Percentiles rank a stretch among this genome's conserved stretches.
Evolutionary conservation across 2,888 invertebrate genomes (phyloP).

Genomic region (Lymantria dispar): DNA sequence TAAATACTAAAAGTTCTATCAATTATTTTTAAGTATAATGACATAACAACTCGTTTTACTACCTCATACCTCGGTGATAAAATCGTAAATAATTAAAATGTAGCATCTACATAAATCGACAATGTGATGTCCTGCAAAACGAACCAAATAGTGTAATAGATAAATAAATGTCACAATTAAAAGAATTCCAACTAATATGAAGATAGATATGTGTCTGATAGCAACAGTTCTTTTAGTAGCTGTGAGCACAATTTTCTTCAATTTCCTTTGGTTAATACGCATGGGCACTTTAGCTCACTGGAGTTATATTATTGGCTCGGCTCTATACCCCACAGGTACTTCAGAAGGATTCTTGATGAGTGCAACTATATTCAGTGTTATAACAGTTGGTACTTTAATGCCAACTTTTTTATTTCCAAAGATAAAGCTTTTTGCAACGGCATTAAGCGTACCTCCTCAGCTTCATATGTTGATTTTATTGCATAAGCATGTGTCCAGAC

Average conservation of each 20-base stretch:
- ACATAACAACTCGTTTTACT: too few species aligned
- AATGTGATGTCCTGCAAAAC: too few species aligned
- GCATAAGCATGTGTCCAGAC: constrained; percentile 33
- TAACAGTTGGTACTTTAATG: constrained; percentile 41
- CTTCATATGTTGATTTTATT: constrained; percentile 54
- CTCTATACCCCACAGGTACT: constrained; percentile 38
- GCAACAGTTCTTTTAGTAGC: constrained; percentile 29
- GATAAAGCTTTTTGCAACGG: constrained; percentile 43
- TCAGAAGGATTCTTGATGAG: constrained; percentile 35
- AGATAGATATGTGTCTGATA: constrained; percentile 35
- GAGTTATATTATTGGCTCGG: constrained; percentile 53
- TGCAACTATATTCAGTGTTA: constrained; percentile 40
- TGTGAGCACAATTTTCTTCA: constrained; percentile 32
- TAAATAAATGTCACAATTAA: not conserved
- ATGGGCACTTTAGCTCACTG: constrained; percentile 54
- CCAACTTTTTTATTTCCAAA: constrained; percentile 48
- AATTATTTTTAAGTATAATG: too few species aligned
- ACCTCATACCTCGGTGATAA: too few species aligned
- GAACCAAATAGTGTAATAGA: too few species aligned
- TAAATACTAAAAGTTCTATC: too few species aligned
- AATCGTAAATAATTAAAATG: too few species aligned
- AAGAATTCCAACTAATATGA: not conserved
- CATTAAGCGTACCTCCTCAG: constrained; percentile 54
- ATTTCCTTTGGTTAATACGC: constrained; percentile 46
- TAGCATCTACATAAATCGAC: too few species aligned